Conservation (phyloP, 1,140 invertebrate species). For the Mercenaria mercenaria region DNA sequence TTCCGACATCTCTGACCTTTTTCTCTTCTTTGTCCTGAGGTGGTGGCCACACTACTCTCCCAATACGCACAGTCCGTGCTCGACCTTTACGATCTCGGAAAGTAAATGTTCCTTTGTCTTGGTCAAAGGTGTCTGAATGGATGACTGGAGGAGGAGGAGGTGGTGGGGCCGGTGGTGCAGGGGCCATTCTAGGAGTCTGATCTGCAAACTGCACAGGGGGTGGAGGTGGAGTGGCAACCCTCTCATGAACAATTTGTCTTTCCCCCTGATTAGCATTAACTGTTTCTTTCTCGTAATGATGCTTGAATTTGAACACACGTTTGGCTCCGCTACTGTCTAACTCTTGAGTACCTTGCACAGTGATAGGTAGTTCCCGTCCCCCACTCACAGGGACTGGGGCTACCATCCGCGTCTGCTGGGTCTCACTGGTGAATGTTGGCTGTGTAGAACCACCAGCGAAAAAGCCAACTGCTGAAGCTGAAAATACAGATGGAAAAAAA, state of each 20-base stretch:
- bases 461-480: slow-evolving; percentile 15
- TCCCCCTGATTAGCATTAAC: slow-evolving; percentile 38
- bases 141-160: slow-evolving; percentile 91
- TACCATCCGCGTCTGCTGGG: slow-evolving; percentile 39
- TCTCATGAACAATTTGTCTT: slow-evolving; percentile 16
- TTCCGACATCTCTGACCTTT: slow-evolving; percentile 77
- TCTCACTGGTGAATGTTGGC: slow-evolving; percentile 33
- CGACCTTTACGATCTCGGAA: slow-evolving; percentile 89
- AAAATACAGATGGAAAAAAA: neutral
- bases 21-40: slow-evolving; percentile 85
- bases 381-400: slow-evolving; percentile 53
- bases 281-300: slow-evolving; percentile 52
- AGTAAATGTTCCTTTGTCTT: slow-evolving; percentile 79
- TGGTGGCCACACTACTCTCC: slow-evolving; percentile 98
- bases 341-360: slow-evolving; percentile 19
- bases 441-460: slow-evolving; percentile 17
- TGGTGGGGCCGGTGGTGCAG: slow-evolving; percentile 80
- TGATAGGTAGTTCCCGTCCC: neutral
- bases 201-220: slow-evolving; percentile 67
- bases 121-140: slow-evolving; percentile 91
- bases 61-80: slow-evolving; percentile 97
- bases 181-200: slow-evolving; percentile 68
- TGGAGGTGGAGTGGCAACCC: slow-evolving; percentile 56
- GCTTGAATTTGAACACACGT: slow-evolving; percentile 51
- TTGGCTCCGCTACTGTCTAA: slow-evolving; percentile 31